These are phyloP conservation scores for Chironex yamaguchii DNA, from an alignment of 30 jellyfish, hydroid and myxozoan species.

Conservation along the genomic window DNA sequence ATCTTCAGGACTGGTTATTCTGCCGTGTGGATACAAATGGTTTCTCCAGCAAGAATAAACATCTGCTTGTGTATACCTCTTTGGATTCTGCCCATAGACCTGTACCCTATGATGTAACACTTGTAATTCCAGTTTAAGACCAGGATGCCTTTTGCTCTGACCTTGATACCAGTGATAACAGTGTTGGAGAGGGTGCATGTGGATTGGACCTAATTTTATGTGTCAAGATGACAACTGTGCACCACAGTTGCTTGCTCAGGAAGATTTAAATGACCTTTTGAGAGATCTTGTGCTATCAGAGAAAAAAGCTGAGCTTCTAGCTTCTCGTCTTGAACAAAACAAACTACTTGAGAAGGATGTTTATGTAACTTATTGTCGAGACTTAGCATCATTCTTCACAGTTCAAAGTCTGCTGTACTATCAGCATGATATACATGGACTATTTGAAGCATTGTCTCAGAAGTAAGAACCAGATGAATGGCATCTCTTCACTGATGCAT, in stretches of 20 bases:
- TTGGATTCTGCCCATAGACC: conserved; percentile 19
- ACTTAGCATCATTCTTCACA: conserved; percentile 36
- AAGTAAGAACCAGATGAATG: conserved; percentile 32
- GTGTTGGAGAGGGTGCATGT: conserved; percentile 23
- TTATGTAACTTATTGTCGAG: conserved; percentile 20
- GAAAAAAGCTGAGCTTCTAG: conserved; percentile 28
- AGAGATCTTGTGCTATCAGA: conserved; percentile 23
- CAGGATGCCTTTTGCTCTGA: conserved; percentile 4
- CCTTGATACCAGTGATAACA: conserved; percentile 16
- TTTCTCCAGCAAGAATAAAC: conserved; percentile 19
- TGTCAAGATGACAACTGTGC: conserved; percentile 22
- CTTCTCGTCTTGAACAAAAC: conserved; percentile 13
- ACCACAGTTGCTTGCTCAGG: conserved; percentile 25
- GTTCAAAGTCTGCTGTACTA: conserved; percentile 24
- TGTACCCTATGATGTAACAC: conserved; percentile 25
- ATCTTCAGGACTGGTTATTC: not conserved
- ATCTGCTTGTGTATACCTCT: conserved; percentile 19
- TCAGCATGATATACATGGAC: conserved; percentile 5
- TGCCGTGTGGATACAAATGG: conserved; percentile 22
- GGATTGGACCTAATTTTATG: conserved; percentile 19
- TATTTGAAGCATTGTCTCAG: conserved; percentile 30
- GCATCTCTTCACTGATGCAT: conserved; percentile 15
- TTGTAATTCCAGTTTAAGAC: conserved; percentile 11
- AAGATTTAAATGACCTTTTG: conserved; percentile 17
- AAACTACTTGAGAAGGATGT: conserved; percentile 9